A percentile compares a stretch with the other conserved stretches of the same genome.
These are phyloP conservation scores for Aleiodes testaceus DNA, from an alignment of 2,888 invertebrate species.

Conservation along the genomic window DNA sequence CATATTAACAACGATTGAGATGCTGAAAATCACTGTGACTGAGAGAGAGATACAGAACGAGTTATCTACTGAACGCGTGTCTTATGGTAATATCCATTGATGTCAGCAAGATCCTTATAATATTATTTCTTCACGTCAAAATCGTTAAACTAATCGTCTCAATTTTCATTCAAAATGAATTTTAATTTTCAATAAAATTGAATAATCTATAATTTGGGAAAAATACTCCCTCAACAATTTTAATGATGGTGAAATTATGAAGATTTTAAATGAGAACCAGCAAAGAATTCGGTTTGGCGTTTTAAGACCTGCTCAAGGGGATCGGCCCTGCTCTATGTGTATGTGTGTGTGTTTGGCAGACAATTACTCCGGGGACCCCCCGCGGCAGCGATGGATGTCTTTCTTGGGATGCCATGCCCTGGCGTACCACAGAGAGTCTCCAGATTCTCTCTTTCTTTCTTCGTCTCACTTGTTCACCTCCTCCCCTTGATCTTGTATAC, in stretches of 20 bases:
- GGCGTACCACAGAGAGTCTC: slow-evolving; percentile 38
- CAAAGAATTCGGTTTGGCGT: slow-evolving; percentile 62
- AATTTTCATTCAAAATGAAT: slow-evolving; percentile 38
- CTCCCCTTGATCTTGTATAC: slow-evolving; percentile 39
- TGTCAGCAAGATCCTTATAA: slow-evolving; percentile 64
- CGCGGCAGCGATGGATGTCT: slow-evolving; percentile 71
- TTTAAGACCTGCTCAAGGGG: slow-evolving; percentile 54
- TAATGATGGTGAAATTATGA: slow-evolving; percentile 11
- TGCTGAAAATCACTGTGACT: slow-evolving; percentile 29
- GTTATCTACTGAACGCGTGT: slow-evolving; percentile 58
- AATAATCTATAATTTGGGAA: neutral
- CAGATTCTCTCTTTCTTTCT: slow-evolving; percentile 46
- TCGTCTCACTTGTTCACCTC: slow-evolving; percentile 33
- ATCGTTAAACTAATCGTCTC: slow-evolving; percentile 56
- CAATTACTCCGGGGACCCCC: slow-evolving; percentile 71
- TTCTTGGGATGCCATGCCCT: slow-evolving; percentile 58
- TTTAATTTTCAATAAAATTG: neutral
- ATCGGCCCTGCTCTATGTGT: slow-evolving; percentile 55
- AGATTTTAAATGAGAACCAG: slow-evolving; percentile 60
- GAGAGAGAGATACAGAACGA: slow-evolving; percentile 15
- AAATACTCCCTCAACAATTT: neutral
- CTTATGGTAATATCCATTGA: slow-evolving; percentile 66
- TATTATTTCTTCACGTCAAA: slow-evolving; percentile 66
- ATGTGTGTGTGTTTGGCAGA: slow-evolving; percentile 63
- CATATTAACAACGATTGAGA: slow-evolving; percentile 35